phyloP scores from a whole-genome alignment of 37 sponge, comb jelly and placozoan species.

The Eunapius fragilis region DNA sequence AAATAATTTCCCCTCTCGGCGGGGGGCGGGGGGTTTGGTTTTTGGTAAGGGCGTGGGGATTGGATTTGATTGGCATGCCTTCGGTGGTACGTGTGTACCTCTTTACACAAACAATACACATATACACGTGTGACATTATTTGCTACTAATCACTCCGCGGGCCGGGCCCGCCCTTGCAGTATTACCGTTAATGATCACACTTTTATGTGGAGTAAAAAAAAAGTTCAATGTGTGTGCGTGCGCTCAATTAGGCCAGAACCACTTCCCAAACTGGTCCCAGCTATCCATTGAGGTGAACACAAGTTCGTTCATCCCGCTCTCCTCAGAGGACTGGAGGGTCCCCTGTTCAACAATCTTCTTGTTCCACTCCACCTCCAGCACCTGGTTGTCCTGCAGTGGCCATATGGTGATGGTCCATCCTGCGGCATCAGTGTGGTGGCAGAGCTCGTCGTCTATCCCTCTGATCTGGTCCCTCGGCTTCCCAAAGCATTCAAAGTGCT shows the following conservation, averaged over 20 bases:
- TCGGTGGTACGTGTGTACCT: too few relatives aligned
- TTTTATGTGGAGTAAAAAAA: too few relatives aligned
- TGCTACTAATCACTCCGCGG: too few relatives aligned
- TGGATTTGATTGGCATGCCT: too few relatives aligned
- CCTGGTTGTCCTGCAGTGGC: conserved; percentile 16
- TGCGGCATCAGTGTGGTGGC: conserved; percentile 65
- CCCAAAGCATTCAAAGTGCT: conserved; percentile 76
- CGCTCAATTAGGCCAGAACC: conserved; percentile 66
- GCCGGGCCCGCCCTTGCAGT: too few relatives aligned
- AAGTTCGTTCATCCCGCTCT: conserved; percentile 42
- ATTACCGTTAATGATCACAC: too few relatives aligned
- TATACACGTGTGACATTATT: too few relatives aligned
- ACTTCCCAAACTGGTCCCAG: conserved; percentile 63
- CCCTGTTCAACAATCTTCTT: conserved; percentile 59
- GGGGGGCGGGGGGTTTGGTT: too few relatives aligned
- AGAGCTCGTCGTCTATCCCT: conserved; percentile 81
- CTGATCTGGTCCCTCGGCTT: conserved; percentile 53
- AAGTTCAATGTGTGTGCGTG: not conserved
- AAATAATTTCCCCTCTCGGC: not conserved
- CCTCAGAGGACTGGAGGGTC: conserved; percentile 45
- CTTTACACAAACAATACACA: too few relatives aligned
- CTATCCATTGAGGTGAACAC: conserved; percentile 41
- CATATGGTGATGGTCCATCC: conserved; percentile 62
- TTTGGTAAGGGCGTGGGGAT: too few relatives aligned
- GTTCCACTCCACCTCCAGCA: conserved; percentile 73